Conservation (phyloP, 35 echinoderm and acorn worm genomes). For the Ophioderma brevispina region DNA sequence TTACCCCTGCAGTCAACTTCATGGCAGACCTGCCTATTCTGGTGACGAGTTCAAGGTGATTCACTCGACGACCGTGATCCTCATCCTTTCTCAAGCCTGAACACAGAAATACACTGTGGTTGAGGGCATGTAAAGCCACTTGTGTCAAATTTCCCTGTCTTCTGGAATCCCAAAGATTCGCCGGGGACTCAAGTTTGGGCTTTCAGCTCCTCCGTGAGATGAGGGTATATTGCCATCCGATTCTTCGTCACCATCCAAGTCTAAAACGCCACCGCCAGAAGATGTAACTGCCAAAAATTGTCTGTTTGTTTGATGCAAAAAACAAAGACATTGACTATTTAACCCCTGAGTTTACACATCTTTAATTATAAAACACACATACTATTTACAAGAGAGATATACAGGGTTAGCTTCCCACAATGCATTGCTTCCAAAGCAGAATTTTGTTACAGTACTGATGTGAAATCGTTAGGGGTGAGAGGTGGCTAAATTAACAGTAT, state of each 20-base stretch:
- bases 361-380: too few relatives aligned
- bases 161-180: background rate
- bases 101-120: background rate
- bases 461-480: too few relatives aligned
- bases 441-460: too few relatives aligned
- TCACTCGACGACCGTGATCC: background rate
- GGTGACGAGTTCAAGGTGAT: background rate
- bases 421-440: too few relatives aligned
- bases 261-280: background rate
- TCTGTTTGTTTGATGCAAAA: too few relatives aligned
- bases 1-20: too few relatives aligned
- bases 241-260: background rate
- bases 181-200: background rate
- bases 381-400: too few relatives aligned
- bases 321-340: too few relatives aligned
- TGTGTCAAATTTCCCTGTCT: background rate
- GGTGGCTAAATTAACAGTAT: too few relatives aligned
- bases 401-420: too few relatives aligned
- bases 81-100: background rate
- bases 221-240: background rate
- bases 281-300: background rate
- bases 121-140: background rate
- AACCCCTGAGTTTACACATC: too few relatives aligned
- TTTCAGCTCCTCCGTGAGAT: background rate
- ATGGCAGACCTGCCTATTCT: background rate